phyloP scores from a whole-genome alignment of 2,888 invertebrate species.

The Drosophila barbarae region DNA sequence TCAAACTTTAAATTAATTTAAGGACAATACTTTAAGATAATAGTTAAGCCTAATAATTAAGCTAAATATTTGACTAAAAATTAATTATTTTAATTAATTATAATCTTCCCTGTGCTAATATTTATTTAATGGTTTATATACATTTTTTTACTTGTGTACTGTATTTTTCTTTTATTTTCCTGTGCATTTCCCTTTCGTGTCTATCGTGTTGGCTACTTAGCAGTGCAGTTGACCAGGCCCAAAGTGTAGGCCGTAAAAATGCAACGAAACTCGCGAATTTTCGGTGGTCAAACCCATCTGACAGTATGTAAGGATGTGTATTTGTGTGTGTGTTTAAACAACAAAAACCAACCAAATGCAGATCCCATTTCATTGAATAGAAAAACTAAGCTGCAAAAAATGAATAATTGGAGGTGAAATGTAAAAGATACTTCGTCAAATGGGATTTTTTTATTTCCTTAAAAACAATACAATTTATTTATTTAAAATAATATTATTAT shows the following conservation, averaged over 20 bases:
- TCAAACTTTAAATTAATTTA: neutral
- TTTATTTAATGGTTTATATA: neutral
- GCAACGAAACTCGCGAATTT: slow-evolving; percentile 38
- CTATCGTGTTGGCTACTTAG: slow-evolving; percentile 67
- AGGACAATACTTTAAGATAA: too few relatives aligned
- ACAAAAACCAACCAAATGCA: slow-evolving; percentile 56
- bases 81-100: neutral
- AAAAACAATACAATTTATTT: neutral
- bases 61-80: neutral
- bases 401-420: slow-evolving; percentile 1
- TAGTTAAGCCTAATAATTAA: neutral
- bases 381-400: slow-evolving; percentile 51
- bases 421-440: neutral
- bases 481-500: too few relatives aligned
- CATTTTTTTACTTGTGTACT: neutral
- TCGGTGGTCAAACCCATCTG: slow-evolving; percentile 11
- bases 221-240: slow-evolving; percentile 45
- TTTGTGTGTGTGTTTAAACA: slow-evolving; percentile 47
- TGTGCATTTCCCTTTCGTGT: slow-evolving; percentile 23
- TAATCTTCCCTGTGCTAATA: neutral
- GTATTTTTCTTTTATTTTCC: neutral
- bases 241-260: slow-evolving; percentile 59
- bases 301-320: neutral
- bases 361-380: slow-evolving; percentile 70
- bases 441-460: neutral